Evolutionary conservation across 2,888 invertebrate genomes (phyloP), one percentile per base, ranked within the genome.

Genomic region (Cantharis lateralis): DNA sequence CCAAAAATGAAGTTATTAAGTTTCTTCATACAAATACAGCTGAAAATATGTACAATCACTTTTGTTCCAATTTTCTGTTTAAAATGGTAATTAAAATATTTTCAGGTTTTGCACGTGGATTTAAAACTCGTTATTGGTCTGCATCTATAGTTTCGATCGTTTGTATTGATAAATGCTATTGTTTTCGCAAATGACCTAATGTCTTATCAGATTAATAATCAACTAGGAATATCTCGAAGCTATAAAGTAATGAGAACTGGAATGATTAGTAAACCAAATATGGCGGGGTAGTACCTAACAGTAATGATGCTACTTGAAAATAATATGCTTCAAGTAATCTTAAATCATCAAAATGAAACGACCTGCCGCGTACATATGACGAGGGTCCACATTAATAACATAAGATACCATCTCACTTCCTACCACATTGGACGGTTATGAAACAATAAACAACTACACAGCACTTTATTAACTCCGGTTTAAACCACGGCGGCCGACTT

Each of bases 331-430:
- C 83, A 82, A 83, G 83, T 84, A 84, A 85, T 86, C 85, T 86
- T 86, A 86, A 86, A 86, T 86, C 86, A 86, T 86, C 85, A 84
- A 85, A 86, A 86, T 85, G 85, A 86, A 86, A 85, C 85, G 82
- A 83, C 83, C 84, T 84, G 85, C 84, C 84, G 83, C 81, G 83
- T 84, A 82, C 84, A 84, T 83, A 84, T 86, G 86, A 86, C 85
- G 84, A 86, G 86, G 85, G 85, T 85, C 85, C 79, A 83, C 85
- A 85, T 86, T 86, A 86, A 86, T 86, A 85, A 85, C 84, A 80
- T 80, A 78, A 83, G 85, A 84, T 85, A 85, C 83, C 80, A 85
- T 85, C 85, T 83, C 83, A 85, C 85, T 85, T 85, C 85, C 85
- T 85, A 83, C 84, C 82, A 82, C 73, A 76, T 79, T 78, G 82